Evolutionary conservation across 2,797 vertebrate species (phyloP).

Genomic region (Botia kubotai): DNA sequence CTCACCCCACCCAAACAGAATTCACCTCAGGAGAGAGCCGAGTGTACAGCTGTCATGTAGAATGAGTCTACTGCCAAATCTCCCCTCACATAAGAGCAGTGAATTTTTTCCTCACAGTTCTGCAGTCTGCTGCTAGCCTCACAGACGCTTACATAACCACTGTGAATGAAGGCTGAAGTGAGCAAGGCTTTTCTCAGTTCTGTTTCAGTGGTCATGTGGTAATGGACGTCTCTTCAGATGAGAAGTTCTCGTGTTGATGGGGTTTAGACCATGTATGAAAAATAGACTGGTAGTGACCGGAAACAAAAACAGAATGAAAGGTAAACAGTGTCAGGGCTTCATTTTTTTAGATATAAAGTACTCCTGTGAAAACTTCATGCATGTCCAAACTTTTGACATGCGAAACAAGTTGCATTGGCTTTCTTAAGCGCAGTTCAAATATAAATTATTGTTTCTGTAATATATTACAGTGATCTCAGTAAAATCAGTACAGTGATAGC

Average conservation of each 20-base stretch:
- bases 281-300: neutral
- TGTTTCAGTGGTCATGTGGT: slow-evolving; percentile 38
- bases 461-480: no score
- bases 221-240: slow-evolving; percentile 52
- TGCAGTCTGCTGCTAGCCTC: slow-evolving; percentile 15
- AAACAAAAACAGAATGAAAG: slow-evolving; percentile 20
- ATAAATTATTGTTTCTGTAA: no score
- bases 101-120: slow-evolving; percentile 14
- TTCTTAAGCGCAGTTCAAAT: neutral
- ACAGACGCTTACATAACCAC: neutral
- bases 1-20: slow-evolving; percentile 2
- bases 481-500: no score
- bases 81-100: slow-evolving; percentile 19
- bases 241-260: slow-evolving; percentile 29
- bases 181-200: slow-evolving; percentile 46
- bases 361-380: no score
- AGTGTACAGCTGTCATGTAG: slow-evolving; percentile 67
- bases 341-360: neutral
- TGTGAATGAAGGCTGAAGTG: neutral
- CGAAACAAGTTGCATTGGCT: neutral
- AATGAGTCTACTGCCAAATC: slow-evolving; percentile 60
- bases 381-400: neutral
- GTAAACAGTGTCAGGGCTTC: neutral
- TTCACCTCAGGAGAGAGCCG: slow-evolving; percentile 20
- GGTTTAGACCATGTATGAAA: slow-evolving; percentile 3